Evolutionary conservation across 2,888 invertebrate species (phyloP).

Genomic region (Athalia rosae): DNA sequence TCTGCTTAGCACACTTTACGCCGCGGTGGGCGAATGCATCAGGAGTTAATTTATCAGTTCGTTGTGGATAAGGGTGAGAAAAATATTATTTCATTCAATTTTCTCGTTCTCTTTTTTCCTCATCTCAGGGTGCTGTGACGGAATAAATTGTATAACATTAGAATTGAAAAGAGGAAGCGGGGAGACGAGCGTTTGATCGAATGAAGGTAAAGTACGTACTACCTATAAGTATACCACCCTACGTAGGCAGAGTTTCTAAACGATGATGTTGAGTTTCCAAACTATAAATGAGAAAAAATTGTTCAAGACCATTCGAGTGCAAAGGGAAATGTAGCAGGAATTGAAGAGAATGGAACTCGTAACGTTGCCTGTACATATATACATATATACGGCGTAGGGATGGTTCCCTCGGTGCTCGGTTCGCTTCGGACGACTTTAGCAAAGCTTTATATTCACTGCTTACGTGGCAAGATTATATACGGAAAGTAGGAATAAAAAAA

Average conservation of each 20-base stretch:
- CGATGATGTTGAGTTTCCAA: neutral
- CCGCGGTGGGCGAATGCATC: too few relatives aligned
- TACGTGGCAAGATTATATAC: constrained; percentile 51
- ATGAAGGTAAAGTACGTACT: neutral
- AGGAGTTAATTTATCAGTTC: too few relatives aligned
- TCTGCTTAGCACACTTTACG: too few relatives aligned
- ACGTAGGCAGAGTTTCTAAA: neutral
- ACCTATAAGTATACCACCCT: neutral
- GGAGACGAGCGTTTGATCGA: neutral
- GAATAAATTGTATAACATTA: neutral
- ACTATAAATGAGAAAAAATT: neutral
- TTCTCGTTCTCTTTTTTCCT: too few relatives aligned
- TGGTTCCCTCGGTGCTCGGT: too few relatives aligned
- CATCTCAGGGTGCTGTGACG: too few relatives aligned
- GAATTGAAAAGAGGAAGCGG: neutral
- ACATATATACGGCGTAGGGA: too few relatives aligned
- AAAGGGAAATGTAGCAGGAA: neutral
- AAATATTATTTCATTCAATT: too few relatives aligned
- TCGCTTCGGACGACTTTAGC: constrained; percentile 3
- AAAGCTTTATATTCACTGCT: constrained; percentile 55
- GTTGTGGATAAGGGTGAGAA: too few relatives aligned
- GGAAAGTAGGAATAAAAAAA: constrained; percentile 15
- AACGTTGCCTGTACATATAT: neutral
- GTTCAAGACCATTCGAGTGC: constrained; percentile 1
- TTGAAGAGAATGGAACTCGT: constrained; percentile 14